Base-by-base conservation (phyloP, 2,113 vertebrate species). In the Fregata magnificens region DNA sequence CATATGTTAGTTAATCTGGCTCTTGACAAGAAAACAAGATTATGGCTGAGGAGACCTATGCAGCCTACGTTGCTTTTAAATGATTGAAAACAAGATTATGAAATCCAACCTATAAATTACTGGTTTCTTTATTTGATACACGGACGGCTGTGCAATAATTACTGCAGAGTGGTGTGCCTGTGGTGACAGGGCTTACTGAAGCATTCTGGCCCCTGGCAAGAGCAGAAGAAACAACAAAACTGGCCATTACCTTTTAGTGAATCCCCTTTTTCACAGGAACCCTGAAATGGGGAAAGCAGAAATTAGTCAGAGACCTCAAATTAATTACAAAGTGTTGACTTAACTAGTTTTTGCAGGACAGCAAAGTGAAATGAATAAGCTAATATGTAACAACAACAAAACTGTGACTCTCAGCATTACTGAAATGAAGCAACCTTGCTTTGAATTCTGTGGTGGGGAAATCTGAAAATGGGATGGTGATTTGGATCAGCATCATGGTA, bases 291-390 rank as follows among this genome's bases (percentile, higher is more conserved):
- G 36, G 25, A 89, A 91, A 91, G 55, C 84, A 42, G 49, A 86
- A 93, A 88, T 96, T 82, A 96, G 79, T 80, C 79, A 94, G 61
- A 94, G 31, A 28, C 40, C 19, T 85, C 73, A 70, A 70, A 82
- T 72, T 78, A 89, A 88, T 95, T 93, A 77, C 76, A 42, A 82
- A 40, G 28, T 83, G 21, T 55, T 28, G 13, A 61, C 50, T 76
- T 91, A 88, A 82, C 26, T 82, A 17, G 34, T 45, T 77, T n/a
- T 34, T 83, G 1, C 4, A 31, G 73, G 65, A 34, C 44, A 59
- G 10, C 66, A 49, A 26, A 44, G 25, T 40, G 12, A 86, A 31
- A 45, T 16, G 44, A 34, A 18, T 70, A 47, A 42, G 61, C 36
- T n/a, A 22, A 14, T 26, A 40, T 16, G 34, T 50, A 71, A 55